Percentiles rank a stretch among this genome's conserved stretches.
These are phyloP conservation scores for Ornithorhynchus anatinus DNA, from an alignment of 2,113 vertebrate genomes.

Conservation along the genomic window DNA sequence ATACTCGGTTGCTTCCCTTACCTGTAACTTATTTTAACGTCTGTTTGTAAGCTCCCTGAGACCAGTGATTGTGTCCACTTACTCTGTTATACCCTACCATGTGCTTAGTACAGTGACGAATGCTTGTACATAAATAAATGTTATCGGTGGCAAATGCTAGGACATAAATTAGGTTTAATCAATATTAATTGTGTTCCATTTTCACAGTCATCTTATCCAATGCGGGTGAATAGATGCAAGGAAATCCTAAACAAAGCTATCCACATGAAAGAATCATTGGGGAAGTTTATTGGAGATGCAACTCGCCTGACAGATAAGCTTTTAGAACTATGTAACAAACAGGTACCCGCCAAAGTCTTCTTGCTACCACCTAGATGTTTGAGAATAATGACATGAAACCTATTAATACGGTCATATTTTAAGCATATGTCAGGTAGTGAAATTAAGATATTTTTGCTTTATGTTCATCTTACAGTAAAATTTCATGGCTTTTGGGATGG, in stretches of 20 bases:
- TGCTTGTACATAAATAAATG: no score
- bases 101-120: no score
- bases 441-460: background rate
- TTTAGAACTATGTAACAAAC: conserved; percentile 94
- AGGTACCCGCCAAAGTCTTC: conserved; percentile 70
- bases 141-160: no score
- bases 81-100: no score
- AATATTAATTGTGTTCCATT: conserved; percentile 17
- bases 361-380: background rate
- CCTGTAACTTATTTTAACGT: no score
- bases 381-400: background rate
- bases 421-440: background rate
- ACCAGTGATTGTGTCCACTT: no score
- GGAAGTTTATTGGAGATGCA: conserved; percentile 93
- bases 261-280: conserved; percentile 85
- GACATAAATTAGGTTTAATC: conserved; percentile 2
- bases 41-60: no score
- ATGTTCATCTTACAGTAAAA: background rate
- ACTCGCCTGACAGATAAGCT: conserved; percentile 93
- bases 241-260: conserved; percentile 92
- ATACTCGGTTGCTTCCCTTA: no score
- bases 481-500: background rate
- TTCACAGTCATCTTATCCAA: conserved; percentile 91
- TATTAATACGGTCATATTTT: no score
- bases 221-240: conserved; percentile 92